Conservation (phyloP, 2,113 vertebrate genomes). For the Coregonus clupeaformis region DNA sequence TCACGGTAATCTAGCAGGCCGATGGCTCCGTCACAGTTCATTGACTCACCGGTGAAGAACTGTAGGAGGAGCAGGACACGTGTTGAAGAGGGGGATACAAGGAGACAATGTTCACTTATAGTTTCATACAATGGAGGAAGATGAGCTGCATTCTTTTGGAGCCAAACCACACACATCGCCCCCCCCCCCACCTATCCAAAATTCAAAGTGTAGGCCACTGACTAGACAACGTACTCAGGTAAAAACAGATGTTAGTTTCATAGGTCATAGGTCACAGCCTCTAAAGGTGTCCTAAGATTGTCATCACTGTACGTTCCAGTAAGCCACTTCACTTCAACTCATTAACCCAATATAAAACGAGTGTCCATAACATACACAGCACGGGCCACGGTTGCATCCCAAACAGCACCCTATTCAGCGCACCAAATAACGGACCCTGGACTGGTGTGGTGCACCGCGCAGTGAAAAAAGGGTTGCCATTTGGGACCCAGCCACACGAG, state of each 20-base stretch:
- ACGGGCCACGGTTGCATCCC: not conserved
- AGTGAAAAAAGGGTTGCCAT: not conserved
- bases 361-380: not conserved
- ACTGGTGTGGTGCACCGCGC: no score
- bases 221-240: slow-evolving; percentile 11
- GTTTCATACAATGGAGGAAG: no score
- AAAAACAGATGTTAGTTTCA: slow-evolving; percentile 28
- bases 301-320: slow-evolving; percentile 36
- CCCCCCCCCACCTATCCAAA: not conserved
- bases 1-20: slow-evolving; percentile 83
- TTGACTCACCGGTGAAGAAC: slow-evolving; percentile 85
- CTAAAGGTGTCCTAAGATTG: slow-evolving; percentile 38
- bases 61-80: slow-evolving; percentile 21
- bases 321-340: no score
- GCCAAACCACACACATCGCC: no score
- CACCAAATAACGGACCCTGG: not conserved
- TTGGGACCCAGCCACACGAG: not conserved
- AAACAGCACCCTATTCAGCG: not conserved
- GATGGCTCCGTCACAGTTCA: slow-evolving; percentile 83
- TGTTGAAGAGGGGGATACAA: not conserved
- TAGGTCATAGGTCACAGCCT: slow-evolving; percentile 36
- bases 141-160: no score
- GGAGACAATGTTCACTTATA: not conserved
- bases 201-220: no score
- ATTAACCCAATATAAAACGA: not conserved